A percentile compares a stretch with the other conserved stretches of the same genome.
Conservation (phyloP, 2,797 vertebrate genomes). For the Steatocranus sp. region DNA sequence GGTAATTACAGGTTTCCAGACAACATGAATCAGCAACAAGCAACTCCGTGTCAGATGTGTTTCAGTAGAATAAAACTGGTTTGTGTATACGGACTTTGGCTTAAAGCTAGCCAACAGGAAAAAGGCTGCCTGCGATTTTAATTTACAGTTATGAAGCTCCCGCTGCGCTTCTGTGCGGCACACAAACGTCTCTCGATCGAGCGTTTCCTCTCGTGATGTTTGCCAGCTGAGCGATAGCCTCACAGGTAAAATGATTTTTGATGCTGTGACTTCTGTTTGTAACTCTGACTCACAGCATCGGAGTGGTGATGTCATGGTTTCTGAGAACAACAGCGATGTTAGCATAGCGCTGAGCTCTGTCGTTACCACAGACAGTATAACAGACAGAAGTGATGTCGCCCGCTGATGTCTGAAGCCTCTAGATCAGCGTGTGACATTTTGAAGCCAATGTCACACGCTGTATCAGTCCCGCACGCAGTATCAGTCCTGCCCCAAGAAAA, state of each 20-base stretch:
- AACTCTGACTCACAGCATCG: not conserved
- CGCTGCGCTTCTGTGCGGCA: accelerated
- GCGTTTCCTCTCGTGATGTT: not conserved
- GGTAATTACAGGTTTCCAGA: not conserved
- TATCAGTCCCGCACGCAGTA: not conserved
- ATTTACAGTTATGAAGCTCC: not conserved
- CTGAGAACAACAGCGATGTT: not conserved
- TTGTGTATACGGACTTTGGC: accelerated
- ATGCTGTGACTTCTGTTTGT: not conserved
- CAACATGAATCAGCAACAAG: not conserved
- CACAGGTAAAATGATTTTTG: not conserved
- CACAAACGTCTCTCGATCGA: not conserved
- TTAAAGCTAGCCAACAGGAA: not conserved
- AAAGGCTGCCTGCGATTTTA: not conserved
- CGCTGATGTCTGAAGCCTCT: not conserved
- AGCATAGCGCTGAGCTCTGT: not conserved
- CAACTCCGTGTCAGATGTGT: not conserved
- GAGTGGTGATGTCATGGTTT: not conserved
- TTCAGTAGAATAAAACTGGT: not conserved
- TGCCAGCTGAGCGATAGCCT: not conserved
- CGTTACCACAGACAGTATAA: not conserved
- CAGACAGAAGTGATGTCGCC: not conserved
- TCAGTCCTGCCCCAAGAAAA: not conserved
- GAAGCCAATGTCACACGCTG: not conserved
- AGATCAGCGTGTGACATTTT: not conserved